Evolutionary conservation across 2,113 vertebrate genomes (phyloP), one percentile per base, ranked within the genome.

Genomic region (Cyprinodon variegatus): DNA sequence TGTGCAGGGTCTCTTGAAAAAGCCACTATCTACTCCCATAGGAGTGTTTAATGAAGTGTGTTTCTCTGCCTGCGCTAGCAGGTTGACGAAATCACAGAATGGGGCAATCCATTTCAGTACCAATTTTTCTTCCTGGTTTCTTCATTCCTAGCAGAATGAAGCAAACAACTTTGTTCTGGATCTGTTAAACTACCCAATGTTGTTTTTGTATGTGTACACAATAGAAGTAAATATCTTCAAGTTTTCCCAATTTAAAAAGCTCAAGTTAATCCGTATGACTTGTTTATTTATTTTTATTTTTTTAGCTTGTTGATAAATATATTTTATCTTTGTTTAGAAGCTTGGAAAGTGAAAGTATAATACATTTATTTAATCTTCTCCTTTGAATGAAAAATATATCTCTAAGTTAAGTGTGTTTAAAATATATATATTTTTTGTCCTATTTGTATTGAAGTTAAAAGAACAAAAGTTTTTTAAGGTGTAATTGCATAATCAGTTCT

Each of bases 11-110:
- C 72, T 84, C 83, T 91, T 82, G 84, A 57, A 90, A 90, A 92
- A 88, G 83, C 79, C 84, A 85, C 85, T 82, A 82, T 87, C 79
- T 82, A 90, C 85, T 89, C 81, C 88, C 75, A 79, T 83, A 70
- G 78, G 85, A 85, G 84, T 89, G 88, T 77, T 91, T 93, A 93
- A 93, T 92, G 91, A 91, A 90, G 88, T 91, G 91, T 91, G 83
- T 87, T 89, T 80, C 84, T 66, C 13, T 60, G 82, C 69, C 43
- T 75, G 68, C 81, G 60, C 85, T 90, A 90, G 89, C 91, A 91
- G 82, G 88, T 92, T 90, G 90, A 91, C 79, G 72, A 84, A 91
- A 78, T 67, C 79, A 15, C 72, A 73, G 79, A 93, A 75, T 62
- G 43, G 79, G 81, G 77, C 66, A 20, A 84, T 82, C 79, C 77